These are phyloP conservation scores for Anguilla rostrata DNA, from an alignment of 2,113 vertebrate species.

Conservation along the genomic window DNA sequence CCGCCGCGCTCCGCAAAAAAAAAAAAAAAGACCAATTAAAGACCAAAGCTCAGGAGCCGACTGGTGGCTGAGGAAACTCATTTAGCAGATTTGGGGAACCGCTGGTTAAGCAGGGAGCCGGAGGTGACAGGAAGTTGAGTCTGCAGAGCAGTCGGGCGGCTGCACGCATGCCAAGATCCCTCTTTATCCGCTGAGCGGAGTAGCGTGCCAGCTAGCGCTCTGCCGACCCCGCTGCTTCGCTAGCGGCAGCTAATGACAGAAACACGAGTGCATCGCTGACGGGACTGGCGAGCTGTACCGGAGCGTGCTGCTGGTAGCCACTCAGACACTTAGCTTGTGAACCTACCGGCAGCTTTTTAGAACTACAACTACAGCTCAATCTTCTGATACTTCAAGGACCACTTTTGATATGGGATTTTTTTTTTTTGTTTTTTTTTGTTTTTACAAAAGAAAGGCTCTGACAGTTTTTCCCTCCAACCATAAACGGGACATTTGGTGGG, in stretches of 20 bases:
- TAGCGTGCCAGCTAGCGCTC: not conserved
- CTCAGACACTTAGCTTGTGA: too few relatives aligned
- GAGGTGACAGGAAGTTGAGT: conserved; percentile 5
- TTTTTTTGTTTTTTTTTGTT: too few relatives aligned
- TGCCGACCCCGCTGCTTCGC: not conserved
- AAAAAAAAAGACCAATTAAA: conserved; percentile 53
- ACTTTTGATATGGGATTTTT: too few relatives aligned
- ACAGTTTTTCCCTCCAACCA: too few relatives aligned
- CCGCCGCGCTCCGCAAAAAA: conserved; percentile 32
- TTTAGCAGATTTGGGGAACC: conserved; percentile 56
- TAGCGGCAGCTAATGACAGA: not conserved
- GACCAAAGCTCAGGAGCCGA: conserved; percentile 40
- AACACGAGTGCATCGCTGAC: too few relatives aligned
- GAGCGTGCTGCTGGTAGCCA: too few relatives aligned
- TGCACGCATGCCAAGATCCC: not conserved
- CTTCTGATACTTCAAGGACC: too few relatives aligned
- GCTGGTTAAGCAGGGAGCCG: not conserved
- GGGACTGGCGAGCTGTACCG: too few relatives aligned
- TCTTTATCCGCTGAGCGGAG: not conserved
- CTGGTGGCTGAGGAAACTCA: conserved; percentile 59
- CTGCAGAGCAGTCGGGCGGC: not conserved
- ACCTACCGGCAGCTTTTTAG: too few relatives aligned
- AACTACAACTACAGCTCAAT: too few relatives aligned
- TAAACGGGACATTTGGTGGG: too few relatives aligned
- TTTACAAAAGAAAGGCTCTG: too few relatives aligned